These are phyloP conservation scores for Canis aureus DNA, from an alignment of 2,113 vertebrate genomes.

Conservation along the genomic window DNA sequence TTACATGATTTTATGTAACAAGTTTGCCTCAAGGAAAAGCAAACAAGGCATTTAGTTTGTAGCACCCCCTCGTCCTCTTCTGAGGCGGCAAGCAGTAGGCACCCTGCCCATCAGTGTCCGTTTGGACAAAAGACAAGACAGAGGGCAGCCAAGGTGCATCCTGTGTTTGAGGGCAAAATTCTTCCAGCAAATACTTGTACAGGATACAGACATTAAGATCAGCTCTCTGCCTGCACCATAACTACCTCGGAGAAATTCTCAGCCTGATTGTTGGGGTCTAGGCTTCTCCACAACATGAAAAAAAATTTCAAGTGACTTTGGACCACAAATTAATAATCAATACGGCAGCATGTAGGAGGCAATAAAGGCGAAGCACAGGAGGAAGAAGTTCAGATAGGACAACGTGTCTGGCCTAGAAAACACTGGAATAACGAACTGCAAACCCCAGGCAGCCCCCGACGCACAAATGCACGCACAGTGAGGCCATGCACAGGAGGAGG, in stretches of 20 bases:
- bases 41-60: not conserved
- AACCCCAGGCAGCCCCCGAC: accelerated
- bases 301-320: not conserved
- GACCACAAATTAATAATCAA: not conserved
- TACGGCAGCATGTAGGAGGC: not conserved
- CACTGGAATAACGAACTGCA: not conserved
- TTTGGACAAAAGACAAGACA: not conserved
- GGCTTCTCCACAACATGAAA: not conserved
- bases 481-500: not conserved
- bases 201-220: not conserved
- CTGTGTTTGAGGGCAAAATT: not conserved
- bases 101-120: not conserved
- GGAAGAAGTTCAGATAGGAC: not conserved
- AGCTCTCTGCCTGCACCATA: not conserved
- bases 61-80: not conserved
- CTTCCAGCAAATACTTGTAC: not conserved
- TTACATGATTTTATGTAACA: not conserved
- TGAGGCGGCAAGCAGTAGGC: not conserved
- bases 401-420: accelerated
- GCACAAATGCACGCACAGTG: accelerated
- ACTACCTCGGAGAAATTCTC: not conserved
- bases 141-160: not conserved
- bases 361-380: not conserved
- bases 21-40: not conserved
- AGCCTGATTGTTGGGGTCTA: not conserved